Base-by-base conservation (phyloP, 2,797 vertebrate species). In the Pseudochaenichthys georgianus region DNA sequence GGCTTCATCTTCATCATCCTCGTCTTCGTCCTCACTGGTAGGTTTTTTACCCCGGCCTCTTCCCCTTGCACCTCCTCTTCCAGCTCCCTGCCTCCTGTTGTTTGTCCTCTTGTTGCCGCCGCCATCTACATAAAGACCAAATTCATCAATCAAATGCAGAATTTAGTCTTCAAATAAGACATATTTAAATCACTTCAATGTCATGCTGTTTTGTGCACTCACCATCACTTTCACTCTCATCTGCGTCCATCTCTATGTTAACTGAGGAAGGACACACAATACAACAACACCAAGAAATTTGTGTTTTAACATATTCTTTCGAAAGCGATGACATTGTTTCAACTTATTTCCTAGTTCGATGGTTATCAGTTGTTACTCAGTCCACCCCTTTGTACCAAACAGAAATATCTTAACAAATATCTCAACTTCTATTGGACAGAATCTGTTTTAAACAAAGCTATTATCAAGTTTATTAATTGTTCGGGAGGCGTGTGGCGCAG, bases 221-320 rank as follows among this genome's bases (percentile, higher is more conserved):
- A 98, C 97, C 97, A 73, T 96, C 95, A 62, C 89, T 95, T 48
- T 95, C 95, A 72, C 92, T 96, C 34, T 89, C 16, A 45, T 96
- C 93, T 43, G 80, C 95, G 23, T 97, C 96, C 66, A 97, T 92
- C 50, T 97, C 96, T 57, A 98, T 95, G 75, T 93, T 95, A 3
- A 94, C 97, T 98, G 93, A 71, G 50, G 67, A 84, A 64, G 31
- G 78, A 63, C 43, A 82, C 50, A 84, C 19, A 84, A n/a, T 13
- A 64, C 28, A 59, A 55, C 13, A 73, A 58, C 55, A 41, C 55
- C 21, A 70, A 52, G 6, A 43, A n/a, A 41, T 7, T 0, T 38
- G 8, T 38, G 34, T 10, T 2, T 28, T 57, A 21, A 45, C 19
- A 2, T 16, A 21, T 31, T 19, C 13, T 47, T 34, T 13, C 34